phyloP scores from a whole-genome alignment of 2,113 vertebrate species.

The Coregonus clupeaformis region DNA sequence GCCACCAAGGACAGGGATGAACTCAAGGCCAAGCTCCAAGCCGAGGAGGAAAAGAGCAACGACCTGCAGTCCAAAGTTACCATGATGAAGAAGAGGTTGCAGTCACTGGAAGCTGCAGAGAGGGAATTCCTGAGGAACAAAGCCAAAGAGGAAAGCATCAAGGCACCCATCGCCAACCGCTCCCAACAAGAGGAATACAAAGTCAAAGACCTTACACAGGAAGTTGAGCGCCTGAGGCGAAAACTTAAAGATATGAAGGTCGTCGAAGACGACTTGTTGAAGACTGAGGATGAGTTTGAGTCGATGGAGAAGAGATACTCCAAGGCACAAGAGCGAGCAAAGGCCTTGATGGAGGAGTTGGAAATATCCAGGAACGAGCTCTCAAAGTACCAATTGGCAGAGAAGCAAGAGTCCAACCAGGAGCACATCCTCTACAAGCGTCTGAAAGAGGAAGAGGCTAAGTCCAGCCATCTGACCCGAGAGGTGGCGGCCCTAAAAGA shows the following conservation, averaged over 20 bases:
- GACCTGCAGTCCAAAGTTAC: conserved; percentile 89
- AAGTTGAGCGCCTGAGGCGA: conserved; percentile 87
- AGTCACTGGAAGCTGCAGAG: conserved; percentile 87
- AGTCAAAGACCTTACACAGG: conserved; percentile 92
- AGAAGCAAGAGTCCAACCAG: conserved; percentile 89
- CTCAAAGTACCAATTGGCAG: conserved; percentile 86
- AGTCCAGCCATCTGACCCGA: conserved; percentile 87
- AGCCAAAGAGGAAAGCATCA: conserved; percentile 82
- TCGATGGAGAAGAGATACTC: conserved; percentile 85
- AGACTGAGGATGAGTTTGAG: conserved; percentile 88
- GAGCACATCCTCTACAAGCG: conserved; percentile 89
- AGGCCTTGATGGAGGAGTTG: conserved; percentile 84
- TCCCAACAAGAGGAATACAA: conserved; percentile 94
- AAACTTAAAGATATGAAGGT: conserved; percentile 93
- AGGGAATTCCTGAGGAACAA: conserved; percentile 88
- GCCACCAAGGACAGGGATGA: conserved; percentile 90
- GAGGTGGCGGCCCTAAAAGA: conserved; percentile 93
- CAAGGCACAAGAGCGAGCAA: conserved; percentile 84
- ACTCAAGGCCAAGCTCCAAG: conserved; percentile 83
- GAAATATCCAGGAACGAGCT: conserved; percentile 86
- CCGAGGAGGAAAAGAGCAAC: conserved; percentile 86
- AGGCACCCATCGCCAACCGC: conserved; percentile 72
- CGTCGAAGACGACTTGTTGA: conserved; percentile 88
- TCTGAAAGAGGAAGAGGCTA: conserved; percentile 91
- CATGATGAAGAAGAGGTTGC: conserved; percentile 88